A percentile compares a stretch with the other conserved stretches of the same genome.
Evolutionary conservation across 1,140 invertebrate species (phyloP).

Genomic region (Hypothenemus hampei): DNA sequence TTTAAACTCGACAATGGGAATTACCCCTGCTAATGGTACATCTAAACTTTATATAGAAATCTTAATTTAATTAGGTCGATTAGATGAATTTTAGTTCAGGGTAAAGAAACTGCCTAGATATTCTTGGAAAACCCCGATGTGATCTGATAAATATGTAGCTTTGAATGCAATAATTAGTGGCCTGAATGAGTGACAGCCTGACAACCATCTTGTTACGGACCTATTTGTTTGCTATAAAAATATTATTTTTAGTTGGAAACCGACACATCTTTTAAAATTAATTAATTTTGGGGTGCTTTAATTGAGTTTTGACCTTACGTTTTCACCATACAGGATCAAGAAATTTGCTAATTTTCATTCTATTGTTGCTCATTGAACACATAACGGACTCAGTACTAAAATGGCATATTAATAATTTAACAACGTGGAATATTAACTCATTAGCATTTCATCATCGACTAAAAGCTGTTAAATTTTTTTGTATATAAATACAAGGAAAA

Average conservation of each 20-base stretch:
- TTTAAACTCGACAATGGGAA: conserved; percentile 1
- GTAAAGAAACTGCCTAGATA: neutral
- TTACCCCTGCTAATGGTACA: conserved; percentile 2
- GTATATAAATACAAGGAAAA: no score
- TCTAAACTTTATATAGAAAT: neutral
- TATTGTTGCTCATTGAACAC: conserved; percentile 4
- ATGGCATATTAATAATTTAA: conserved; percentile 14
- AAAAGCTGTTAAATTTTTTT: no score
- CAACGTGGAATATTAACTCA: no score
- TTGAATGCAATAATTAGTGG: conserved; percentile 22
- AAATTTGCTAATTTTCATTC: conserved; percentile 12
- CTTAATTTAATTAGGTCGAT: neutral
- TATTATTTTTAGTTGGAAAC: conserved; percentile 4
- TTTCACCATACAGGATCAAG: neutral
- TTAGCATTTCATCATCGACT: no score
- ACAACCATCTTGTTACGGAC: conserved; percentile 19
- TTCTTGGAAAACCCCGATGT: neutral
- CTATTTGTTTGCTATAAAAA: conserved; percentile 20
- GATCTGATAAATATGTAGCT: conserved; percentile 14
- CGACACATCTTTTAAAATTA: no score
- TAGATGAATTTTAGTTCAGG: no score
- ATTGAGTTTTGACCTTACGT: neutral
- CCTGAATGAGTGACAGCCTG: conserved; percentile 16
- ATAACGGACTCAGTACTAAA: conserved; percentile 7
- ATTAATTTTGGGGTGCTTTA: no score